A percentile compares a stretch with the other conserved stretches of the same genome.
phyloP scores from a whole-genome alignment of 2,113 vertebrate genomes.

The Salvelinus alpinus region DNA sequence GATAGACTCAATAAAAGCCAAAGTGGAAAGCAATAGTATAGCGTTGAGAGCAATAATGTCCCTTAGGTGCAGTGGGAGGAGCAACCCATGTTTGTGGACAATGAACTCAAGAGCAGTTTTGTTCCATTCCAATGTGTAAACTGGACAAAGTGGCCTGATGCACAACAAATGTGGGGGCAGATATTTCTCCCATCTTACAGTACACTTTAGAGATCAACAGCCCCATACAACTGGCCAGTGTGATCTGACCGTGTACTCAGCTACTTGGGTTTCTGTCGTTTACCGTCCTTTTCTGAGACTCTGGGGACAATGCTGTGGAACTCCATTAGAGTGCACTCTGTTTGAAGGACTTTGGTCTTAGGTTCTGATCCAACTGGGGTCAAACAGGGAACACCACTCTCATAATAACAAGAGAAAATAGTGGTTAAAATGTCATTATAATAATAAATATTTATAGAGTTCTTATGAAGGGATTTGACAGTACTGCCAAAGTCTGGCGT shows the following conservation, averaged over 20 bases:
- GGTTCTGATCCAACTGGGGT: not conserved
- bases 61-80: conserved; percentile 53
- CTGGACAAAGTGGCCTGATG: conserved; percentile 26
- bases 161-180: not conserved
- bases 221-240: not conserved
- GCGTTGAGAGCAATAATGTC: conserved; percentile 57
- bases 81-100: conserved; percentile 56
- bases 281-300: not conserved
- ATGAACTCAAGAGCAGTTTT: conserved; percentile 54
- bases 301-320: not conserved
- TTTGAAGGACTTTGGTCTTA: not conserved
- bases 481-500: not conserved
- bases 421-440: not conserved
- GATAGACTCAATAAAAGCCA: conserved; percentile 70
- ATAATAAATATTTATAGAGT: not conserved
- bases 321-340: too few relatives aligned
- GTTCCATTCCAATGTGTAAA: conserved; percentile 45
- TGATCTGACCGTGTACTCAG: not conserved
- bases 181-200: not conserved
- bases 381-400: not conserved
- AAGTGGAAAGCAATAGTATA: conserved; percentile 56
- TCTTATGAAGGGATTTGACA: conserved; percentile 12
- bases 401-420: not conserved
- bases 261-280: not conserved
- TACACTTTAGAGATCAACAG: not conserved